These are phyloP conservation scores for Globia sparganii DNA, from an alignment of 2,888 invertebrate genomes.

Conservation along the genomic window DNA sequence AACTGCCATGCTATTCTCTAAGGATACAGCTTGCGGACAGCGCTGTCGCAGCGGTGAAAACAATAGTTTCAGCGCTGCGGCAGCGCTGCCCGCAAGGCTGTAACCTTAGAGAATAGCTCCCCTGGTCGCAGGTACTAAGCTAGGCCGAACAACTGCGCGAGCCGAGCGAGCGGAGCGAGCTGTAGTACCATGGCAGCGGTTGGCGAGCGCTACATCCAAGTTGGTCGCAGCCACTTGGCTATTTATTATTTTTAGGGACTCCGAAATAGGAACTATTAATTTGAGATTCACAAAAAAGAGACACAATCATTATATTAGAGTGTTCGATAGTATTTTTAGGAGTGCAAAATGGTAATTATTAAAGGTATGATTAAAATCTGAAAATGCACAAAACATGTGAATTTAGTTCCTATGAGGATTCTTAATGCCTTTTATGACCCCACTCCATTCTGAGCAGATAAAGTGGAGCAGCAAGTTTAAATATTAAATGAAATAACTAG, in stretches of 20 bases:
- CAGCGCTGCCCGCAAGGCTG: no score
- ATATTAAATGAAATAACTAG: slow-evolving; percentile 33
- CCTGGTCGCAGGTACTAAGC: neutral
- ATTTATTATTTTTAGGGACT: neutral
- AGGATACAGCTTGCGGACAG: no score
- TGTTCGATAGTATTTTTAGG: neutral
- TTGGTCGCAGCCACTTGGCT: neutral
- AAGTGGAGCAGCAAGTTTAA: slow-evolving; percentile 17
- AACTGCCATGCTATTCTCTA: no score
- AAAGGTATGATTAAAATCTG: neutral
- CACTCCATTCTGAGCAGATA: slow-evolving; percentile 12
- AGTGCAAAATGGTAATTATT: neutral
- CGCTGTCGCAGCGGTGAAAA: no score
- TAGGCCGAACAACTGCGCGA: neutral
- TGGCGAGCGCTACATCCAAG: neutral
- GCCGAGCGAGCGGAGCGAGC: neutral
- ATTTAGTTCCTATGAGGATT: neutral
- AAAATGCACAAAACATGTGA: neutral
- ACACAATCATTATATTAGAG: neutral
- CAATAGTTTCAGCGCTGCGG: no score
- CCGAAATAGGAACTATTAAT: neutral
- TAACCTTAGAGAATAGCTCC: no score
- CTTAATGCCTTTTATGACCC: slow-evolving; percentile 1
- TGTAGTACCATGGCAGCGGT: neutral
- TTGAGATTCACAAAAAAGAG: neutral